A percentile compares a stretch with the other conserved stretches of the same genome.
These are phyloP conservation scores for Phylloscopus collybita DNA, from an alignment of 2,797 vertebrate species.

Conservation along the genomic window DNA sequence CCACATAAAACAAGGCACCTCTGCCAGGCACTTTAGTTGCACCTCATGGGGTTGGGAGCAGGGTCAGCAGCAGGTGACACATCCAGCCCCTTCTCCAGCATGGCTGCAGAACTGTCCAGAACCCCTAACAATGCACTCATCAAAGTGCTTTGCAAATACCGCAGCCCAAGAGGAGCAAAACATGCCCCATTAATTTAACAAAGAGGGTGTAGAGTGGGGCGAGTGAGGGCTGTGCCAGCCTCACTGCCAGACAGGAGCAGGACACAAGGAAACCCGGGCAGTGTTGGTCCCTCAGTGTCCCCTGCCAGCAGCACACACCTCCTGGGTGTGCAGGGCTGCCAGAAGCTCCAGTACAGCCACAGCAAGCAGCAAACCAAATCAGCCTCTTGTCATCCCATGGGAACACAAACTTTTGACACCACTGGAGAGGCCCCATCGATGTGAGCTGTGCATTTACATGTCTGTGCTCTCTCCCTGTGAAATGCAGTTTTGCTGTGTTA, in stretches of 20 bases:
- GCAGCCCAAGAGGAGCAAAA: background rate
- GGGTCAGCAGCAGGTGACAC: background rate
- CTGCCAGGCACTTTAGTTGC: background rate
- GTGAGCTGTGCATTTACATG: background rate
- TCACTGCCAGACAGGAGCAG: background rate
- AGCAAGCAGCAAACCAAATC: background rate
- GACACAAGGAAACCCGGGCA: background rate
- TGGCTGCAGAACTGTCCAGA: background rate
- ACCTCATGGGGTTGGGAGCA: fast-evolving
- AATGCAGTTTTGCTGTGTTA: background rate
- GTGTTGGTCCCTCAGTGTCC: fast-evolving
- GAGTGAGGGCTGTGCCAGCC: background rate
- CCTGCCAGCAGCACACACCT: background rate
- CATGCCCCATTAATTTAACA: too few species aligned
- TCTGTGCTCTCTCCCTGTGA: background rate
- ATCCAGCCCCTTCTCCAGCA: background rate
- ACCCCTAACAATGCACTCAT: fast-evolving
- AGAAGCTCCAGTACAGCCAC: background rate
- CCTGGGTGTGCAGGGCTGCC: background rate
- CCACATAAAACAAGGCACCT: background rate
- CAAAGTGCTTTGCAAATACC: background rate
- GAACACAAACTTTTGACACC: background rate
- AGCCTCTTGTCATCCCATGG: background rate
- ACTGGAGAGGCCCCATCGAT: fast-evolving
- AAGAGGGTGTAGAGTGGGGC: fast-evolving